phyloP scores from a whole-genome alignment of 2,113 vertebrate genomes.

The Elachura formosa region DNA sequence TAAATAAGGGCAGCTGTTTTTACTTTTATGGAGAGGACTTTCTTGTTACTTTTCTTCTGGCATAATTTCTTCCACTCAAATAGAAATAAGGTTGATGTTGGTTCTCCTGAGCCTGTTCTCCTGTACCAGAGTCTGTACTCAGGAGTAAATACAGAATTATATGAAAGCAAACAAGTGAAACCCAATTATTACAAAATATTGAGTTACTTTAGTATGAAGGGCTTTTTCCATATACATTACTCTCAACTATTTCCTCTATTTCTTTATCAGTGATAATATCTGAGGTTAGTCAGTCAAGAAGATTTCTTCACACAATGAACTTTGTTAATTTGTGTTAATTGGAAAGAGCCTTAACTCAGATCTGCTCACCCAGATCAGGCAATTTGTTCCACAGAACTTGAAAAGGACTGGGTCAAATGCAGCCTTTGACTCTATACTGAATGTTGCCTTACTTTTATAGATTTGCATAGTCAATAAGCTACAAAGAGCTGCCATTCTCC shows the following conservation, averaged over 20 bases:
- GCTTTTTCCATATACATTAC: neutral
- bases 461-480: neutral
- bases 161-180: neutral
- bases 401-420: neutral
- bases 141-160: neutral
- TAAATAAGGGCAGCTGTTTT: neutral
- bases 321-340: neutral
- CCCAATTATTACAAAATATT: neutral
- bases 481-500: neutral
- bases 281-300: neutral
- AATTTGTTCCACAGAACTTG: neutral
- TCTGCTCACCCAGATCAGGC: neutral
- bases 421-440: neutral
- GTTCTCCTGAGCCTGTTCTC: neutral
- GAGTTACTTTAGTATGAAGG: neutral
- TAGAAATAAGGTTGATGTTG: neutral
- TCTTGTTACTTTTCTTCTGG: neutral
- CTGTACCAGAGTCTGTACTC: neutral
- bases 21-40: neutral
- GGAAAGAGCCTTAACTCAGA: neutral
- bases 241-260: neutral
- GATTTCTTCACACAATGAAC: neutral
- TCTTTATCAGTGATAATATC: neutral
- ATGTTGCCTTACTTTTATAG: neutral
- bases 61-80: neutral